Evolutionary conservation across 2,797 vertebrate species (phyloP).

Genomic region (Gastrophryne carolinensis): DNA sequence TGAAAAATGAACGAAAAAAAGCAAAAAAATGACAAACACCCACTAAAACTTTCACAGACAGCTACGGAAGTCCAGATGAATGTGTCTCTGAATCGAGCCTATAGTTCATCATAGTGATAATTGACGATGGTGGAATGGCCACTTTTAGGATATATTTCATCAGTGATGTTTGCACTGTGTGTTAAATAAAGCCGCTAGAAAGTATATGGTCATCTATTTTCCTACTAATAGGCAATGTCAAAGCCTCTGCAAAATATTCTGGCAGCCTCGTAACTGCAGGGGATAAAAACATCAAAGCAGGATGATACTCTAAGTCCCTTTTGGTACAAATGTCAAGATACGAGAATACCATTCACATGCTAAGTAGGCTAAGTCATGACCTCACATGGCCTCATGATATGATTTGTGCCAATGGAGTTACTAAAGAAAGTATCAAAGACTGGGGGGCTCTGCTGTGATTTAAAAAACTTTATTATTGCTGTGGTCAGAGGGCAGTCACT

Average conservation of each 20-base stretch:
- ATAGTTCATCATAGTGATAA: background rate
- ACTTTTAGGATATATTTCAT: background rate
- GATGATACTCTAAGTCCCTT: background rate
- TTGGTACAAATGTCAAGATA: conserved; percentile 27
- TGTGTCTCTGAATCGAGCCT: background rate
- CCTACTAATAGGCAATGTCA: background rate
- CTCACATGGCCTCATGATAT: conserved; percentile 30
- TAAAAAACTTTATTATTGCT: background rate
- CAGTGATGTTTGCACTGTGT: background rate
- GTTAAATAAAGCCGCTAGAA: background rate
- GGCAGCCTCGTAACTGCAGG: background rate
- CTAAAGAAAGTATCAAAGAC: background rate
- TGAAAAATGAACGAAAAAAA: no score
- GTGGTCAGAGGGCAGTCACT: background rate
- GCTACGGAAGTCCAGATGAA: no score
- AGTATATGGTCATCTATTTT: background rate
- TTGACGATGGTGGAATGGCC: background rate
- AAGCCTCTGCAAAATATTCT: background rate
- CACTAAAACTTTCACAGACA: no score
- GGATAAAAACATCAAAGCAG: conserved; percentile 26
- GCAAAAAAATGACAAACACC: no score
- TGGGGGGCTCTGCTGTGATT: background rate
- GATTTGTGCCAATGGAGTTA: conserved; percentile 29
- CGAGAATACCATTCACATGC: conserved; percentile 28
- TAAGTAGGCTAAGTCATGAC: conserved; percentile 38